Base-by-base conservation (phyloP, 2,888 invertebrate genomes). In the Danaus chrysippus region DNA sequence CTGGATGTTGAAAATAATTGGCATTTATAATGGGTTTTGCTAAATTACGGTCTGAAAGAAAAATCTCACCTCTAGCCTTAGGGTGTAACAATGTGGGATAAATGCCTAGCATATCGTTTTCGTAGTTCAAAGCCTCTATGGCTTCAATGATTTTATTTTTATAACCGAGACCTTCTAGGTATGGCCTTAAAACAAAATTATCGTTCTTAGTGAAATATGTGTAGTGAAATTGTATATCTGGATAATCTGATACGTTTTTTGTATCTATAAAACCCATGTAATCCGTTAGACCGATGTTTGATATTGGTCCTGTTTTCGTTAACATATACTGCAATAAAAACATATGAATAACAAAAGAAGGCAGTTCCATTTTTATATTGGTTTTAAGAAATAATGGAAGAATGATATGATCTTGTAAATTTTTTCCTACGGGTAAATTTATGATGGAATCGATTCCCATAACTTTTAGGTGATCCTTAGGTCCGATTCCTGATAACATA, bases 1-100 rank as follows among this genome's bases (percentile, higher is more conserved):
- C 81, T 6, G 85, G 79, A n/a, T 93, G 84, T 0, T 85, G 74
- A 12, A 95, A 82, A 75, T 94, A 94, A 72, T 94, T 93, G 0
- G 93, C 83, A 69, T 92, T 84, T 56, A 95, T 92, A 43, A 88
- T 71, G 0, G 94, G 94, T 55, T 87, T 82, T 11, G 92, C 72
- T 0, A 63, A 64, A 15, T 62, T 13, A 43, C 93, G 92, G 11
- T 91, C 89, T 52, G 78, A 77, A 12, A 95, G 77, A 62, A 85
- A 81, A 3, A 95, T 74, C 63, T 76, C 76, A n/a, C 94, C 94
- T 54, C 83, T 86, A 0, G 93, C 92, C 76, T 91, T 87, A 0
- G 92, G 92, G 67, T 85, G 83, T 10, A 91, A 62, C 23, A 92
- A 71, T 0, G 86, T 77, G 0, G 88, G 82, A 41, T 81, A 84